Conservation (phyloP, 64 coral and sea anemone genomes). For the Montipora capricornis region DNA sequence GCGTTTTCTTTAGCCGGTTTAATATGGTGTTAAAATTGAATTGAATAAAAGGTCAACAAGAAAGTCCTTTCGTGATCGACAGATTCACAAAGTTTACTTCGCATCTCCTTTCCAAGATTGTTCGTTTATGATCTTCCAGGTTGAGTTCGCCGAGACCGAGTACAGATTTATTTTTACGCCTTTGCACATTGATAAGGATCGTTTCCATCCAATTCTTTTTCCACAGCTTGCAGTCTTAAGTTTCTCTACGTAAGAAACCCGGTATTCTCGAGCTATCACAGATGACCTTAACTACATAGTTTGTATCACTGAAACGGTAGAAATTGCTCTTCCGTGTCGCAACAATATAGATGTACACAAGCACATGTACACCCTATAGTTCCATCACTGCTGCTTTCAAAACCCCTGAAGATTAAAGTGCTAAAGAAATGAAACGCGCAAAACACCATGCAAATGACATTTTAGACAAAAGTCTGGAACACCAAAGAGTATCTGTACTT, state of each 20-base stretch:
- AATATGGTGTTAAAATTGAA: neutral
- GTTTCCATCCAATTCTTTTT: neutral
- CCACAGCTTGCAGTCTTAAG: neutral
- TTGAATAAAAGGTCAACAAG: neutral
- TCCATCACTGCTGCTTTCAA: neutral
- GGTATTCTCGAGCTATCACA: neutral
- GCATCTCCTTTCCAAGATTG: neutral
- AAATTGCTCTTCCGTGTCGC: neutral
- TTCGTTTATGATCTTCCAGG: no score
- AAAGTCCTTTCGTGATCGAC: neutral
- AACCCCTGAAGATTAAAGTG: neutral
- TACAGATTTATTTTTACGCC: no score
- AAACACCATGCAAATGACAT: neutral
- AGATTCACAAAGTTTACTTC: neutral
- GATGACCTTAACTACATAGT: neutral
- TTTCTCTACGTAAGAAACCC: neutral
- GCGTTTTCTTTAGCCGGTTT: neutral
- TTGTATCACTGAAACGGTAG: neutral
- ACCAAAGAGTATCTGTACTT: neutral
- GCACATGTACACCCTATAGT: neutral
- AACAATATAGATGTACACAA: neutral
- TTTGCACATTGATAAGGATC: neutral
- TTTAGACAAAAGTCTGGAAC: neutral
- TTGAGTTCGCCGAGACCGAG: no score
- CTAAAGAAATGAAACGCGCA: neutral